A percentile compares a stretch with the other conserved stretches of the same genome.
Conservation (phyloP, 2,888 invertebrate genomes). For the Limnephilus rhombicus region DNA sequence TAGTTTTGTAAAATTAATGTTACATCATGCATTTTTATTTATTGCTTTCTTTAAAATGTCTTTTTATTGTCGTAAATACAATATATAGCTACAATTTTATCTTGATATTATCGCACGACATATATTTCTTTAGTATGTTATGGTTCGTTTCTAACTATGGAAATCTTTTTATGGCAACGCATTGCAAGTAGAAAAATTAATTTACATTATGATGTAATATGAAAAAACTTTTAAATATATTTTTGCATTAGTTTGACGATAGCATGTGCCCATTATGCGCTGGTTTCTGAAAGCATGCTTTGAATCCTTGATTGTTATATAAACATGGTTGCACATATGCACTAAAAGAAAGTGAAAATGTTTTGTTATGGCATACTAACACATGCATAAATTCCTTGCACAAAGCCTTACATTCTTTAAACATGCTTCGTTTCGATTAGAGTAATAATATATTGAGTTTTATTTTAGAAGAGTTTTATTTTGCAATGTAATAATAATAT, state of each 20-base stretch:
- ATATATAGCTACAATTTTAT: not conserved
- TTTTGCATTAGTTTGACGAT: not conserved
- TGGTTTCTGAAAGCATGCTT: not conserved
- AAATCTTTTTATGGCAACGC: not conserved
- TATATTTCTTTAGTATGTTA: not conserved
- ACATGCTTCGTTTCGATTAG: not conserved
- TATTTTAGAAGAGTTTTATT: no score
- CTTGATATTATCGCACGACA: not conserved
- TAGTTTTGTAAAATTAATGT: not conserved
- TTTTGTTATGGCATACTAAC: not conserved
- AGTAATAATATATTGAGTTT: not conserved
- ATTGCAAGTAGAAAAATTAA: not conserved
- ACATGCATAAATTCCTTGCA: not conserved
- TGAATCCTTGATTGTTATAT: slow-evolving; percentile 1
- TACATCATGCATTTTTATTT: not conserved
- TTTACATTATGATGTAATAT: not conserved
- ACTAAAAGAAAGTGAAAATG: not conserved
- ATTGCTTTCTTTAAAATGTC: not conserved
- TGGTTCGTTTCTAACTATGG: not conserved
- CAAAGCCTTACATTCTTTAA: not conserved
- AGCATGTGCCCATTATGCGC: not conserved
- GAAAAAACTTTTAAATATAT: not conserved
- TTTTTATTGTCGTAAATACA: not conserved
- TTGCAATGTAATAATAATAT: no score
- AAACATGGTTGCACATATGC: not conserved